Evolutionary conservation across 2,888 invertebrate genomes (phyloP).

Genomic region (Chalcosyrphus nemorum): DNA sequence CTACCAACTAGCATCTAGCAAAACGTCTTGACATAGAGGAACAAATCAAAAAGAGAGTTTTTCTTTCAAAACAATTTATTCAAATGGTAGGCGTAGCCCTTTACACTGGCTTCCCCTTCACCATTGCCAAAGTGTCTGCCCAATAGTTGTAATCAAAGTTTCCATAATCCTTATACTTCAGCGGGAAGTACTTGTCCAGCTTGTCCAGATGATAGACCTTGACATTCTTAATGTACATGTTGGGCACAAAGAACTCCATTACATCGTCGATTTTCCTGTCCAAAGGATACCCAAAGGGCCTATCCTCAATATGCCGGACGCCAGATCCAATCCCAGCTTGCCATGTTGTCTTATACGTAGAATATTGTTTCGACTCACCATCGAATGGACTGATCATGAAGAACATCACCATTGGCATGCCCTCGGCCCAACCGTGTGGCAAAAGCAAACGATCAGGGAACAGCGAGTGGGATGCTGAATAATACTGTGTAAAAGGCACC

Average conservation of each 20-base stretch:
- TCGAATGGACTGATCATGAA: conserved; percentile 85
- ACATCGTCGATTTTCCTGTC: conserved; percentile 85
- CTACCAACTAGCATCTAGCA: too few relatives aligned
- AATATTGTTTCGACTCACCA: conserved; percentile 82
- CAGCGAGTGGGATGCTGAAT: conserved; percentile 85
- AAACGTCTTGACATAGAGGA: too few relatives aligned
- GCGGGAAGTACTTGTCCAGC: conserved; percentile 76
- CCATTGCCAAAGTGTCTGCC: background rate
- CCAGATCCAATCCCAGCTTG: conserved; percentile 84
- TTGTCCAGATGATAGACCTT: conserved; percentile 75
- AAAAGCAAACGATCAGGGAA: conserved; percentile 88
- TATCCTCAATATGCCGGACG: conserved; percentile 84
- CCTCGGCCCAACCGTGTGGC: conserved; percentile 87
- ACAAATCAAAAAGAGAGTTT: too few relatives aligned
- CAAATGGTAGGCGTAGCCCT: too few relatives aligned
- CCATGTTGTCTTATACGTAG: conserved; percentile 82
- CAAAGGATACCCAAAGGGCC: conserved; percentile 89
- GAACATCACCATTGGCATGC: conserved; percentile 86
- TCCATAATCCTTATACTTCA: conserved; percentile 76
- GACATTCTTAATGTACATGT: conserved; percentile 87
- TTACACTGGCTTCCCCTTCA: background rate
- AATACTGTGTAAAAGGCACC: conserved; percentile 83
- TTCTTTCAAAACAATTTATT: too few relatives aligned
- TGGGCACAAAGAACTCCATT: conserved; percentile 85
- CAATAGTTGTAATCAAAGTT: conserved; percentile 77